phyloP scores from a whole-genome alignment of 2,888 invertebrate genomes.

The Euphydryas editha region DNA sequence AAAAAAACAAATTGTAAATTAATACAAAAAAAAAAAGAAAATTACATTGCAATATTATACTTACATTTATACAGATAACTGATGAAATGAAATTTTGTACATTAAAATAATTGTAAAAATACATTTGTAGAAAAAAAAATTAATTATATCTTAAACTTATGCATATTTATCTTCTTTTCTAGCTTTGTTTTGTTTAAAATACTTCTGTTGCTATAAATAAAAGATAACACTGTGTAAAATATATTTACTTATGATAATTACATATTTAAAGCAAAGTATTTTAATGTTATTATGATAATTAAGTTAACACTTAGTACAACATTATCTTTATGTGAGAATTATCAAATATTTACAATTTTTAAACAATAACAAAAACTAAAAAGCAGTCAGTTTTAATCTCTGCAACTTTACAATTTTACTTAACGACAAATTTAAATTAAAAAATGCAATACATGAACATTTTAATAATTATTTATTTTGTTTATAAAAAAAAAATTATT shows the following conservation, averaged over 20 bases:
- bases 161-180: too few relatives aligned
- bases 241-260: neutral
- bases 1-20: neutral
- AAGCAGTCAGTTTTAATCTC: neutral
- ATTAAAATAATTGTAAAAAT: too few relatives aligned
- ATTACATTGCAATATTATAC: too few relatives aligned
- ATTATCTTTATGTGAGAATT: neutral
- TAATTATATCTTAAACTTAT: too few relatives aligned
- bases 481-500: too few relatives aligned
- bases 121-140: too few relatives aligned
- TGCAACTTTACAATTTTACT: too few relatives aligned
- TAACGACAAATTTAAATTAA: neutral
- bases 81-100: too few relatives aligned
- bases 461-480: neutral
- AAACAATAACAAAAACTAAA: neutral
- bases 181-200: too few relatives aligned
- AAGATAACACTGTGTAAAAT: neutral
- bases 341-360: constrained; percentile 7
- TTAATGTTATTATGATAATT: neutral
- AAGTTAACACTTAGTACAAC: constrained; percentile 2
- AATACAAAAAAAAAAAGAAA: neutral
- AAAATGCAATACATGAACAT: neutral
- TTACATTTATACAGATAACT: too few relatives aligned
- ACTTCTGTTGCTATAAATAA: neutral
- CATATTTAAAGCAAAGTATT: neutral